Conservation (phyloP, 2,113 vertebrate genomes). For the mouse (Mus musculus) region GRCm39 chr5:143795001-143795500, state of each 20-base stretch:
- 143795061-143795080: too few species aligned
- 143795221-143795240: background rate
- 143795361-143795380: background rate
- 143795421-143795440: background rate
- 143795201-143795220: background rate
- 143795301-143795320: background rate
- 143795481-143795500: background rate
- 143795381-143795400: background rate
- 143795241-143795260: background rate
- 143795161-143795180: background rate
- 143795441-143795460: background rate
- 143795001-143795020: background rate
- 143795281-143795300: background rate
- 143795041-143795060: background rate
- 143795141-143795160: background rate
- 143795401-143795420: constrained; percentile 31
- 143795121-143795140: background rate
- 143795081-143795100: background rate
- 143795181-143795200: background rate
- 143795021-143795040: background rate
- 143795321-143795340: constrained; percentile 12
- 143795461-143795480: background rate
- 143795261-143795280: background rate
- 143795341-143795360: constrained; percentile 10
- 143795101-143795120: background rate